Evolutionary conservation across 2,888 invertebrate genomes (phyloP).

Genomic region (Tenodera sinensis): DNA sequence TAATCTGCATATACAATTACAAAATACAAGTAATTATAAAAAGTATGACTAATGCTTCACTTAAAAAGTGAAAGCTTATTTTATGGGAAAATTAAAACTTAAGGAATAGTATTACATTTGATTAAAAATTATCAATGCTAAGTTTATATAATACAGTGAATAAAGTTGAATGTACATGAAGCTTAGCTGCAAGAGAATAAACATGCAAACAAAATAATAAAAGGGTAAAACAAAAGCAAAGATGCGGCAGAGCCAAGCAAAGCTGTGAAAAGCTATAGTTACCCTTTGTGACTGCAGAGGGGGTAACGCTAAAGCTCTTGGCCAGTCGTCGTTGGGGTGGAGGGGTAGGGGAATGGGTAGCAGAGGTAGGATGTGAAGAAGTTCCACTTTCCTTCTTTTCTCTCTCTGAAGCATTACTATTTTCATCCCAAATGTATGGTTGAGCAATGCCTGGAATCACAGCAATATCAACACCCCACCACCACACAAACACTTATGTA

Average conservation of each 20-base stretch:
- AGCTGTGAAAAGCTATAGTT: conserved; percentile 32
- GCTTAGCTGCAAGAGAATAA: not conserved
- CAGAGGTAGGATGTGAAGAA: conserved; percentile 36
- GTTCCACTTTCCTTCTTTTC: conserved; percentile 43
- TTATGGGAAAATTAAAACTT: not conserved
- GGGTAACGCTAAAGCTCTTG: conserved; percentile 88
- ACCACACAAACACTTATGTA: not conserved
- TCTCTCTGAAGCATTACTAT: conserved; percentile 44
- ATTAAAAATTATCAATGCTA: too few species aligned
- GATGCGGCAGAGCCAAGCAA: not conserved
- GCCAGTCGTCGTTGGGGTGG: conserved; percentile 84
- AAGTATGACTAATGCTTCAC: too few species aligned
- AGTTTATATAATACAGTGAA: too few species aligned
- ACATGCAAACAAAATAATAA: not conserved
- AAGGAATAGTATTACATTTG: not conserved
- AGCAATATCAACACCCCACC: conserved; percentile 25
- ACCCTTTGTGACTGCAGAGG: conserved; percentile 65
- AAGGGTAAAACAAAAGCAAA: not conserved
- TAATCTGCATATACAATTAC: not conserved
- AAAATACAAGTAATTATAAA: not conserved
- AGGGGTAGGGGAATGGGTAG: conserved; percentile 71
- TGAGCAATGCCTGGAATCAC: conserved; percentile 48
- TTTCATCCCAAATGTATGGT: conserved; percentile 50
- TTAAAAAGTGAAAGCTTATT: not conserved
- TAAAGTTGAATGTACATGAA: not conserved